Percentiles rank a stretch among this genome's conserved stretches.
Conservation (phyloP, 2,113 vertebrate species). For the Calypte anna region DNA sequence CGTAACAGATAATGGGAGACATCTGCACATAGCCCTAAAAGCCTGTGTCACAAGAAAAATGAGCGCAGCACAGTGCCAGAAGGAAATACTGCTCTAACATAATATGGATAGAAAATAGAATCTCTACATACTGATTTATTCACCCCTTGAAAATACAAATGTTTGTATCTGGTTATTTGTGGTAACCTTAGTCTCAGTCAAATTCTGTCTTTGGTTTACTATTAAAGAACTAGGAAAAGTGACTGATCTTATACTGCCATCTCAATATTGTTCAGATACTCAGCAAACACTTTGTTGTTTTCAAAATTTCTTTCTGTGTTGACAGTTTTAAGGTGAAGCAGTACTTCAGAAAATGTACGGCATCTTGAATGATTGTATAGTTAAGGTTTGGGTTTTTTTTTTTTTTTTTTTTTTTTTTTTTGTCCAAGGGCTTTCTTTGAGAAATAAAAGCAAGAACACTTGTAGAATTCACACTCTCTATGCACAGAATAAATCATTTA, state of each 20-base stretch:
- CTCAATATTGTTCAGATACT: background rate
- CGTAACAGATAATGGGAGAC: background rate
- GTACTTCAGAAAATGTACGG: background rate
- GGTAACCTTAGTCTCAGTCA: slow-evolving; percentile 15
- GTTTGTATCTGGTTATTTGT: background rate
- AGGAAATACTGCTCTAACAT: background rate
- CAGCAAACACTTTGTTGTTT: background rate
- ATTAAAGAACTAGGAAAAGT: slow-evolving; percentile 6
- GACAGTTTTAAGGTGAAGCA: slow-evolving; percentile 47
- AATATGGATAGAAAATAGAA: background rate
- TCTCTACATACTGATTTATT: background rate
- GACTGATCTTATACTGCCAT: slow-evolving; percentile 1
- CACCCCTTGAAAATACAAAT: slow-evolving; percentile 33
- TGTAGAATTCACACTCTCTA: slow-evolving; percentile 24
- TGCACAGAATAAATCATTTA: slow-evolving; percentile 44
- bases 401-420: background rate
- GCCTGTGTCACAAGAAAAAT: background rate
- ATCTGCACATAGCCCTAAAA: background rate
- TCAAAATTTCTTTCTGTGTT: slow-evolving; percentile 12
- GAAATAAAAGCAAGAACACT: slow-evolving; percentile 54
- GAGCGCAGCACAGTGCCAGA: background rate
- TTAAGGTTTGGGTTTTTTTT: background rate
- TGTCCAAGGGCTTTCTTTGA: slow-evolving; percentile 33
- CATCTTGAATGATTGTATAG: background rate
- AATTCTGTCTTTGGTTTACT: background rate